A percentile compares a stretch with the other conserved stretches of the same genome.
Evolutionary conservation across 2,113 vertebrate species (phyloP).

Genomic region (Larimichthys polyactis): DNA sequence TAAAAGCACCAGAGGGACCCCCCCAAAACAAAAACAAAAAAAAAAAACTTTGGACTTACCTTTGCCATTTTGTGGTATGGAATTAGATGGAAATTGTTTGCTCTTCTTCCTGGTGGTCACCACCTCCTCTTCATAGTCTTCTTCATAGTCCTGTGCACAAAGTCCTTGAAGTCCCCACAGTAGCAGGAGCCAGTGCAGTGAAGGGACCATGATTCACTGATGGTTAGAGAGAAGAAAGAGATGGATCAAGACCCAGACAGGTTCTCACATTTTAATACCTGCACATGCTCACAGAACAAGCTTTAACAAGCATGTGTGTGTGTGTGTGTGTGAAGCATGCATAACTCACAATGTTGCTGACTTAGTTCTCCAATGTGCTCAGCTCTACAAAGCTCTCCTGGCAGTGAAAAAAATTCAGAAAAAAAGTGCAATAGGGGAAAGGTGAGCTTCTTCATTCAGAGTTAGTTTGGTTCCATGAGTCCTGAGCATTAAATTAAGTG

Average conservation of each 20-base stretch:
- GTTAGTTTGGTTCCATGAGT: slow-evolving; percentile 40
- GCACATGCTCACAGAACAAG: slow-evolving; percentile 55
- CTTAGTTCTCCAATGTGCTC: slow-evolving; percentile 41
- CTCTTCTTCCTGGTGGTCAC: slow-evolving; percentile 76
- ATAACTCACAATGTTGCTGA: slow-evolving; percentile 69
- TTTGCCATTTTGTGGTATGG: slow-evolving; percentile 76
- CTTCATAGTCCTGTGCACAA: slow-evolving; percentile 83
- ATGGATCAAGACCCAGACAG: slow-evolving; percentile 35
- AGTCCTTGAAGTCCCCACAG: slow-evolving; percentile 81
- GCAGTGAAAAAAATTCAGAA: neutral
- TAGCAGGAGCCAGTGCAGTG: slow-evolving; percentile 84
- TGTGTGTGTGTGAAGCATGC: slow-evolving; percentile 19
- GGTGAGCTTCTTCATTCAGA: slow-evolving; percentile 49
- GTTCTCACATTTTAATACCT: slow-evolving; percentile 66
- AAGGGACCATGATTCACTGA: slow-evolving; percentile 64
- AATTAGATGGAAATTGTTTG: slow-evolving; percentile 78
- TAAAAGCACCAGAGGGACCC: neutral
- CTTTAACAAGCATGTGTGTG: slow-evolving; percentile 57
- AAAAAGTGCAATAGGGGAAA: slow-evolving; percentile 24
- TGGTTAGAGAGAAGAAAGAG: slow-evolving; percentile 7
- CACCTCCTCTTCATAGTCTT: slow-evolving; percentile 77
- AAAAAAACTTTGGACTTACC: slow-evolving; percentile 65
- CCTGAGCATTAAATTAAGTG: slow-evolving; percentile 11
- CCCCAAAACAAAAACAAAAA: neutral
- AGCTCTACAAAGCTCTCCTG: slow-evolving; percentile 15